These are phyloP conservation scores for Tetragnatha versicolor DNA, from an alignment of 1,140 invertebrate genomes.

Conservation along the genomic window DNA sequence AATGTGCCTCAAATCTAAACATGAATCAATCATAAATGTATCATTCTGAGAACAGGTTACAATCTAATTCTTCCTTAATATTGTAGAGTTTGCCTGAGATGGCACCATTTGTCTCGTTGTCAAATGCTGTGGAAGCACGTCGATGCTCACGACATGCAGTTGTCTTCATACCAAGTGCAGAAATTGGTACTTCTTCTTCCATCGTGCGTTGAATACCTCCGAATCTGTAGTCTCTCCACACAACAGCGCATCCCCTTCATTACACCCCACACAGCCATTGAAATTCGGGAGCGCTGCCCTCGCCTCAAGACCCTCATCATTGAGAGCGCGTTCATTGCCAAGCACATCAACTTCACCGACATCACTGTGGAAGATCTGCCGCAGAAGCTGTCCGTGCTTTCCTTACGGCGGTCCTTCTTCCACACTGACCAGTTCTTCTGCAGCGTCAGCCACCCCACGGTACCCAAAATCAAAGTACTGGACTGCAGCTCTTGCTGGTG, in stretches of 20 bases:
- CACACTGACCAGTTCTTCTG: slow-evolving; percentile 54
- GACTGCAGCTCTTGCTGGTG: slow-evolving; percentile 51
- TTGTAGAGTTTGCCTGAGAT: slow-evolving; percentile 43
- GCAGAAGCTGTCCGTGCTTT: slow-evolving; percentile 32
- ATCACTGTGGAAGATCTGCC: slow-evolving; percentile 53
- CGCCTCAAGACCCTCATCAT: slow-evolving; percentile 36
- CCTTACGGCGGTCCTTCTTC: slow-evolving; percentile 49
- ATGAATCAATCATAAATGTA: too few relatives aligned
- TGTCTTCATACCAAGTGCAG: slow-evolving; percentile 35
- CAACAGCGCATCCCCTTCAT: slow-evolving; percentile 42
- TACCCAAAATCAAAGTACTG: slow-evolving; percentile 44
- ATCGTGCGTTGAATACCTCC: slow-evolving; percentile 30
- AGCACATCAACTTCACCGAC: slow-evolving; percentile 43
- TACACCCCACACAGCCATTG: slow-evolving; percentile 12
- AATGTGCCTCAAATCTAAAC: too few relatives aligned
- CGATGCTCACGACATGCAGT: slow-evolving; percentile 49
- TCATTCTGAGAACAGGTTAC: too few relatives aligned
- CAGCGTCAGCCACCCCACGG: slow-evolving; percentile 29
- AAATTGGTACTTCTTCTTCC: slow-evolving; percentile 46
- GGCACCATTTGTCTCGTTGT: slow-evolving; percentile 45
- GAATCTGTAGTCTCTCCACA: slow-evolving; percentile 39
- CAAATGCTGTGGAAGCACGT: slow-evolving; percentile 47
- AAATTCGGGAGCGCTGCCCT: slow-evolving; percentile 37
- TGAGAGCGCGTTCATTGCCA: slow-evolving; percentile 49
- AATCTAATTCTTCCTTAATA: too few relatives aligned